Evolutionary conservation across 2,888 invertebrate species (phyloP).

Genomic region (Danaus chrysippus): DNA sequence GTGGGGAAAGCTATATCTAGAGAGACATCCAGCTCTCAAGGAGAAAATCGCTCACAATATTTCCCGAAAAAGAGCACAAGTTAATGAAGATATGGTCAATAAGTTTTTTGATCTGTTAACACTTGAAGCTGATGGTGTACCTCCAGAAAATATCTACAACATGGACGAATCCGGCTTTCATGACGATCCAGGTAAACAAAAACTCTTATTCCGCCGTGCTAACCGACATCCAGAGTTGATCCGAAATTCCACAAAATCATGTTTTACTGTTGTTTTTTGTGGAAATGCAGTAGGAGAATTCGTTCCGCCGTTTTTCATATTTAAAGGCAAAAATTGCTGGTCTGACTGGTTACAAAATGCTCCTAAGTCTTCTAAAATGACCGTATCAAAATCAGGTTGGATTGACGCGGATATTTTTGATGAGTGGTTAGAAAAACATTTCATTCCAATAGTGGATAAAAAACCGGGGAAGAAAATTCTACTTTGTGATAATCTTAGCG

Average conservation of each 20-base stretch:
- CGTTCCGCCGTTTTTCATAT: conserved; percentile 16
- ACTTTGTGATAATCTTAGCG: conserved; percentile 9
- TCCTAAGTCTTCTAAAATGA: conserved; percentile 13
- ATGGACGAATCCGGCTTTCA: conserved; percentile 22
- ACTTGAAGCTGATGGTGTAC: conserved; percentile 17
- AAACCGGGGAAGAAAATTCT: not conserved
- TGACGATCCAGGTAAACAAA: conserved; percentile 17
- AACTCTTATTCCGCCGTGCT: conserved; percentile 10
- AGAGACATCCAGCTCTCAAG: conserved; percentile 19
- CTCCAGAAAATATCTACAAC: conserved; percentile 19
- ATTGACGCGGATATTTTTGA: conserved; percentile 18
- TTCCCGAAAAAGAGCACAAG: conserved; percentile 15
- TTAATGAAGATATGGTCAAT: conserved; percentile 14
- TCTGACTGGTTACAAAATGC: conserved; percentile 3
- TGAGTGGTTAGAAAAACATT: conserved; percentile 18
- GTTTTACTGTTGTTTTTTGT: conserved; percentile 16
- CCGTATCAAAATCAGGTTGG: conserved; percentile 15
- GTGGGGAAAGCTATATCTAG: conserved; percentile 23
- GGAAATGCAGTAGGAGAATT: conserved; percentile 12
- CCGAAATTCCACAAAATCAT: conserved; percentile 16
- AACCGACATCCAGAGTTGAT: conserved; percentile 18
- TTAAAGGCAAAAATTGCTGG: conserved; percentile 18
- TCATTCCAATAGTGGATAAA: conserved; percentile 14
- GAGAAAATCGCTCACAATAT: conserved; percentile 18
- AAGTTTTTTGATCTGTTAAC: conserved; percentile 17